A percentile compares a stretch with the other conserved stretches of the same genome.
These are phyloP conservation scores for Netelia melanura DNA, from an alignment of 2,888 invertebrate genomes.

Conservation along the genomic window DNA sequence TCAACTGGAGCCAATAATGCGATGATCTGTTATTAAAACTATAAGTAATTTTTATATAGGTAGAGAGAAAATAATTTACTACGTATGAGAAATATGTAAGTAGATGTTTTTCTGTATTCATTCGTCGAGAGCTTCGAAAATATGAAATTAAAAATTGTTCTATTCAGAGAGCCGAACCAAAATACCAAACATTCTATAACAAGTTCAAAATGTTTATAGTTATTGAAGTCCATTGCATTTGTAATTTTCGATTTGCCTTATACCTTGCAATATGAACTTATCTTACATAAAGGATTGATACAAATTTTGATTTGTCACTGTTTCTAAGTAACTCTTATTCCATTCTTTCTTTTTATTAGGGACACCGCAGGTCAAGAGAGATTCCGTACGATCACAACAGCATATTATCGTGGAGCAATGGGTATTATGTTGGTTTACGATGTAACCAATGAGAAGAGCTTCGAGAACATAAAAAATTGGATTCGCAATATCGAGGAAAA, in stretches of 20 bases:
- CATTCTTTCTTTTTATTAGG: conserved; percentile 86
- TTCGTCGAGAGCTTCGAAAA: too few relatives aligned
- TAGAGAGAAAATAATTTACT: too few relatives aligned
- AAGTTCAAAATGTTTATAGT: too few relatives aligned
- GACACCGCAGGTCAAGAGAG: conserved; percentile 99
- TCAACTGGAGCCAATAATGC: too few relatives aligned
- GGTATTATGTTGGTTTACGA: conserved; percentile 99
- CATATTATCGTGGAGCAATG: conserved; percentile 99
- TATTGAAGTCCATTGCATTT: neutral
- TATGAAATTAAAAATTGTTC: too few relatives aligned
- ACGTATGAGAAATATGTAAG: too few relatives aligned
- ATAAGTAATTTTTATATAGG: too few relatives aligned
- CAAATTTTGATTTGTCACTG: neutral
- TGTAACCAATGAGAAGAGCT: conserved; percentile 99
- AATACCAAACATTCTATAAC: too few relatives aligned
- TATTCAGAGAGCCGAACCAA: too few relatives aligned
- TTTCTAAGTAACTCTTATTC: conserved; percentile 31
- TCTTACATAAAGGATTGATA: conserved; percentile 85
- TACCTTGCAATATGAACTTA: conserved; percentile 66
- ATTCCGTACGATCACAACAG: conserved; percentile 99
- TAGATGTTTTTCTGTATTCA: too few relatives aligned
- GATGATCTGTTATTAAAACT: too few relatives aligned
- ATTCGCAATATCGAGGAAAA: conserved; percentile 99
- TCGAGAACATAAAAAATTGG: conserved; percentile 99
- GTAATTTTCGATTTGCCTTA: conserved; percentile 41